Percentiles rank a stretch among this genome's conserved stretches.
phyloP scores from a whole-genome alignment of 2,797 vertebrate genomes.

The Aselliscus stoliczkanus region DNA sequence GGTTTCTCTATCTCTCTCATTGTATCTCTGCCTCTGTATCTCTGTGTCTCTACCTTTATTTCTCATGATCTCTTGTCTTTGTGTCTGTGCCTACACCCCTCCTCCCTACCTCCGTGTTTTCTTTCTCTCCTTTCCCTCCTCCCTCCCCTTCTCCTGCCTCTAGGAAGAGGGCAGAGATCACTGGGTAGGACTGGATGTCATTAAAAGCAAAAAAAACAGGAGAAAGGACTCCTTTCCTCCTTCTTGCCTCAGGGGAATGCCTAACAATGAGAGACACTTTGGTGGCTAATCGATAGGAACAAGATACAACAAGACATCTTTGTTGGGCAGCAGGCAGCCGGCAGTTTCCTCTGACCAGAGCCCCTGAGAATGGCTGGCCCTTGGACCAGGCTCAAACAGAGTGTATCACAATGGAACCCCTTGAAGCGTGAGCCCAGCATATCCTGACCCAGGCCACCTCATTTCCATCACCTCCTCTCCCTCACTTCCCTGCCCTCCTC shows the following conservation, averaged over 20 bases:
- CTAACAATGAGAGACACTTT: constrained; percentile 79
- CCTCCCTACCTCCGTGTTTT: constrained; percentile 13
- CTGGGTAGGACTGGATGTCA: constrained; percentile 75
- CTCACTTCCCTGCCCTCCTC: background rate
- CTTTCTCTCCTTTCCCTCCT: background rate
- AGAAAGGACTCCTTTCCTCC: constrained; percentile 67
- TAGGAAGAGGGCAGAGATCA: constrained; percentile 72
- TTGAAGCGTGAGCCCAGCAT: constrained; percentile 30
- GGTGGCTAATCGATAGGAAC: constrained; percentile 80
- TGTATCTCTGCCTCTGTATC: background rate
- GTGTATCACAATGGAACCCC: constrained; percentile 51
- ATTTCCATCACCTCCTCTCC: constrained; percentile 22
- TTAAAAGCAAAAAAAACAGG: constrained; percentile 64
- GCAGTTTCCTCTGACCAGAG: constrained; percentile 55
- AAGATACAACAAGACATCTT: constrained; percentile 79
- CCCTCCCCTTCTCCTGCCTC: constrained; percentile 38
- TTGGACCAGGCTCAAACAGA: constrained; percentile 64
- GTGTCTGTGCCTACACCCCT: background rate
- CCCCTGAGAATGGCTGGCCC: constrained; percentile 70
- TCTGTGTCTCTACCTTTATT: background rate
- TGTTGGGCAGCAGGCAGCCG: constrained; percentile 62
- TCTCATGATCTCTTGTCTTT: background rate
- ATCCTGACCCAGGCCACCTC: background rate
- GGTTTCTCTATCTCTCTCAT: background rate
- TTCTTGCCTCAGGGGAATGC: constrained; percentile 70